A percentile compares a stretch with the other conserved stretches of the same genome.
phyloP scores from a whole-genome alignment of 2,888 invertebrate genomes.

The Heliconius aoede region DNA sequence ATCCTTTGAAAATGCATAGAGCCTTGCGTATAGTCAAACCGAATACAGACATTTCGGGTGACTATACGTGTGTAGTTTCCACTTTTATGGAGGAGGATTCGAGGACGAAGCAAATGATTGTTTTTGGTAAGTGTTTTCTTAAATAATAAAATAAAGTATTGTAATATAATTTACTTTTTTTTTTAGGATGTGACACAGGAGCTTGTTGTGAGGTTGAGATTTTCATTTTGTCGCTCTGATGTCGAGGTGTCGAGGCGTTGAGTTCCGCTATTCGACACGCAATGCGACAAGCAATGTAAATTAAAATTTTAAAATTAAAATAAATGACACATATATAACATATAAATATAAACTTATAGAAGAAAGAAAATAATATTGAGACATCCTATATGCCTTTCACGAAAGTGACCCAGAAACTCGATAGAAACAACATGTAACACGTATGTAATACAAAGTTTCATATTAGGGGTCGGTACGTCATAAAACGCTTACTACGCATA shows the following conservation, averaged over 20 bases:
- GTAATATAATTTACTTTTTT: too few species aligned
- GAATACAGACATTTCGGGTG: constrained; percentile 88
- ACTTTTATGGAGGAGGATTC: constrained; percentile 88
- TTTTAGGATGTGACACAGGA: too few species aligned
- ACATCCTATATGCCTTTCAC: constrained; percentile 14
- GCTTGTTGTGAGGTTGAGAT: too few species aligned
- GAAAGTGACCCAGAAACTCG: constrained; percentile 25
- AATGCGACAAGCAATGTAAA: too few species aligned
- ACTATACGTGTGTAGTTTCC: constrained; percentile 89
- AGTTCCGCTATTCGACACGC: too few species aligned
- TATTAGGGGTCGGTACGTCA: constrained; percentile 58
- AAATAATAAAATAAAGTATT: too few species aligned
- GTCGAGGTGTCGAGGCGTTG: too few species aligned
- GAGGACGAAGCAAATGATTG: constrained; percentile 85
- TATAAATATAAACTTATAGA: neutral
- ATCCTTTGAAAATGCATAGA: constrained; percentile 87
- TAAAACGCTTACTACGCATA: constrained; percentile 62
- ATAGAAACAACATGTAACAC: constrained; percentile 29
- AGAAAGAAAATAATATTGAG: neutral
- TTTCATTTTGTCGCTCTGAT: too few species aligned
- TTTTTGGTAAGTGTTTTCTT: constrained; percentile 84
- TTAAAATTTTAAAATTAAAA: too few species aligned
- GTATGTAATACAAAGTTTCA: constrained; percentile 52
- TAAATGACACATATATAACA: too few species aligned
- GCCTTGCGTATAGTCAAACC: constrained; percentile 89